These are phyloP conservation scores for Dasyornis broadbenti DNA, from an alignment of 2,113 vertebrate species.

Conservation along the genomic window DNA sequence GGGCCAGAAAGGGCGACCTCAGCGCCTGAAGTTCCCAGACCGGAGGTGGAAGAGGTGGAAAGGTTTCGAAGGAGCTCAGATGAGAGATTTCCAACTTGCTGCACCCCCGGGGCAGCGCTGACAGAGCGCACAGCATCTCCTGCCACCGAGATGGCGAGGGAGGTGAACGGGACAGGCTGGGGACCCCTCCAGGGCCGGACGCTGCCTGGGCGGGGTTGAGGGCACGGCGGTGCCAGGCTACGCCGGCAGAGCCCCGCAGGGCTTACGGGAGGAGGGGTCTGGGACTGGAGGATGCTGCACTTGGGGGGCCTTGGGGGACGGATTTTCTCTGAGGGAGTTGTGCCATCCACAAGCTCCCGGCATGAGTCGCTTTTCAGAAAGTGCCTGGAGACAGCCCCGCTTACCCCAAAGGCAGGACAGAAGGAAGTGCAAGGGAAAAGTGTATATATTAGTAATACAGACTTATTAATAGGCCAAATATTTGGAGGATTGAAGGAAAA, in stretches of 20 bases:
- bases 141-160: not conserved
- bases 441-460: not conserved
- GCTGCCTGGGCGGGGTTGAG: not conserved
- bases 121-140: not conserved
- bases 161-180: not conserved
- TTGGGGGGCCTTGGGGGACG: rapidly evolving
- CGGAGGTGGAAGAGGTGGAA: not conserved
- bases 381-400: not conserved
- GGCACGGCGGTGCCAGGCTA: not conserved
- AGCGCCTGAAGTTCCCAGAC: not conserved
- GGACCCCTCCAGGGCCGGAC: not conserved
- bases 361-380: not conserved
- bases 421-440: not conserved
- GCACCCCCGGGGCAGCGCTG: not conserved
- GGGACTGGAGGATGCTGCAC: not conserved
- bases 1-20: not conserved
- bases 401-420: not conserved
- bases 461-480: not conserved
- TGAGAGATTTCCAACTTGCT: not conserved
- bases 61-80: not conserved
- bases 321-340: not conserved
- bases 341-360: not conserved
- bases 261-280: not conserved
- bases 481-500: not conserved
- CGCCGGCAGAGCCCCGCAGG: not conserved